A percentile compares a stretch with the other conserved stretches of the same genome.
Conservation (phyloP, 2,888 invertebrate genomes). For the Geophilus truncorum region DNA sequence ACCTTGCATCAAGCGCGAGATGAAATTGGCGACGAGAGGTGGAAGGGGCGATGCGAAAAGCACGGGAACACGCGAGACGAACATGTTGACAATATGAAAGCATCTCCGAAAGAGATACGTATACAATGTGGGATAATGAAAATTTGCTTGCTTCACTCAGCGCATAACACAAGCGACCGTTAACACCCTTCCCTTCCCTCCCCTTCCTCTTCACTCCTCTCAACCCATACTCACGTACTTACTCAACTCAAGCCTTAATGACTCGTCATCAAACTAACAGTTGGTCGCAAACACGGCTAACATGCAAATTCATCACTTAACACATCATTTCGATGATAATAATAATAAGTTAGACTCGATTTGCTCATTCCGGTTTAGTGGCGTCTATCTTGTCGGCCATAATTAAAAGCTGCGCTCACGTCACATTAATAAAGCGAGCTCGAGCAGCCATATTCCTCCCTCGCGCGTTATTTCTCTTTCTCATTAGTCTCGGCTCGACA, state of each 20-base stretch:
- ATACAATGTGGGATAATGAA: conserved; percentile 31
- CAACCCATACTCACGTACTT: too few species aligned
- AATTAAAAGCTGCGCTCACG: conserved; percentile 11
- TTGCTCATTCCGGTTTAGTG: conserved; percentile 4
- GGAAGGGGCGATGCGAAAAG: too few species aligned
- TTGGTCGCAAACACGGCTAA: conserved; percentile 25
- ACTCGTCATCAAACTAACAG: conserved; percentile 32
- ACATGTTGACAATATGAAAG: conserved; percentile 28
- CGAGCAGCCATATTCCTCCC: not conserved
- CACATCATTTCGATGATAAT: conserved; percentile 33
- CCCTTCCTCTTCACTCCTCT: too few species aligned
- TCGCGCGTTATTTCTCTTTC: not conserved
- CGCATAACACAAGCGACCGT: too few species aligned
- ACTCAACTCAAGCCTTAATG: conserved; percentile 22
- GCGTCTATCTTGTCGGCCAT: not conserved
- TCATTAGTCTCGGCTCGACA: not conserved
- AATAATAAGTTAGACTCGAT: conserved; percentile 28
- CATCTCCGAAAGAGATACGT: too few species aligned
- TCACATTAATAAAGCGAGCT: too few species aligned
- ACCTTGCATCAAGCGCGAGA: not conserved
- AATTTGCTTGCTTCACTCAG: too few species aligned
- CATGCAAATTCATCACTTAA: conserved; percentile 35
- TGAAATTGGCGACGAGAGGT: too few species aligned
- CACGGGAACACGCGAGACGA: not conserved
- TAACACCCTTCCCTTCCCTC: too few species aligned